Evolutionary conservation across 2,888 invertebrate species (phyloP).

Genomic region (Tiphia femorata): DNA sequence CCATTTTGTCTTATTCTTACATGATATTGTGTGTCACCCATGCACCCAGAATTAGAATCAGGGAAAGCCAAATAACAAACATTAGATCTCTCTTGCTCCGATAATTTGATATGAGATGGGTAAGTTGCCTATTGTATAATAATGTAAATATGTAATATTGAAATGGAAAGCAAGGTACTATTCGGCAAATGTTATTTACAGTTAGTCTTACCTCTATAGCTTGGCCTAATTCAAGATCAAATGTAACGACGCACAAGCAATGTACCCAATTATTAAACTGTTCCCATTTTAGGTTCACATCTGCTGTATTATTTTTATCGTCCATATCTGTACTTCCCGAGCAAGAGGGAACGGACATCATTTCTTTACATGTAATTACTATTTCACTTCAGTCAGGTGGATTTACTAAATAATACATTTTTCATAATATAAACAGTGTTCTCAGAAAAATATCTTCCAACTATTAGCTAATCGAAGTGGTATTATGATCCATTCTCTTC

Average conservation of each 20-base stretch:
- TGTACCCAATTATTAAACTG: constrained; percentile 94
- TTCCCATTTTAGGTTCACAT: constrained; percentile 72
- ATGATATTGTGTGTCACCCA: constrained; percentile 98
- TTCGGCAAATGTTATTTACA: background rate
- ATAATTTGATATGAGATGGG: constrained; percentile 82
- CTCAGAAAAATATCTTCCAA: background rate
- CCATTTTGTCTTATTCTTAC: constrained; percentile 86
- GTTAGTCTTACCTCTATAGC: constrained; percentile 90
- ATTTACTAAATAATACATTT: background rate
- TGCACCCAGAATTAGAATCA: constrained; percentile 98
- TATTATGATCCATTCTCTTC: no score
- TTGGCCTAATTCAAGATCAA: constrained; percentile 98
- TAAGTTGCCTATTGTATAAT: constrained; percentile 77
- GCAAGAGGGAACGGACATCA: constrained; percentile 50
- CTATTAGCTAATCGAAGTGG: background rate
- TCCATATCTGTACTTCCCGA: constrained; percentile 34
- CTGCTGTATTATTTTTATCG: constrained; percentile 22
- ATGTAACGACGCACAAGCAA: constrained; percentile 98
- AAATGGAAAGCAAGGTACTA: no score
- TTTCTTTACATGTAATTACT: constrained; percentile 21
- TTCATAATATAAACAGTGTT: background rate
- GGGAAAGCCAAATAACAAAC: constrained; percentile 99
- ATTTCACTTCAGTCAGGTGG: no score
- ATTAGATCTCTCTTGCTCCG: constrained; percentile 90
- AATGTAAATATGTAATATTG: background rate